These are phyloP conservation scores for Euproctis similis DNA, from an alignment of 2,888 invertebrate genomes.

Conservation along the genomic window DNA sequence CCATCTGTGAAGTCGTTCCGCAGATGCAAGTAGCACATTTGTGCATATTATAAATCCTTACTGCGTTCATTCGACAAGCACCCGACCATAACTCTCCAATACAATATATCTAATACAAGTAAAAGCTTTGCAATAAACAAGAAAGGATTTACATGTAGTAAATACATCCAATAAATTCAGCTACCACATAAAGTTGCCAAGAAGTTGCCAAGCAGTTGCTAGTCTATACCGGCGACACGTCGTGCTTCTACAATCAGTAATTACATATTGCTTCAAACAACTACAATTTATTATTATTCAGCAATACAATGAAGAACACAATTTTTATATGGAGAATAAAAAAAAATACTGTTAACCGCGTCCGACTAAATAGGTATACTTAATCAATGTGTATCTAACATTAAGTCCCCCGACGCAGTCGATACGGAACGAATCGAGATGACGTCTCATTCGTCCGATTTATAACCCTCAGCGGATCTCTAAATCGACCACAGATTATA, in stretches of 20 bases:
- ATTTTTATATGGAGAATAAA: slow-evolving; percentile 27
- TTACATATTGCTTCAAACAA: slow-evolving; percentile 3
- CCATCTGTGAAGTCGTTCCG: no score
- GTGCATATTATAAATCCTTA: no score
- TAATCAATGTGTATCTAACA: slow-evolving; percentile 61
- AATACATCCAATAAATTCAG: slow-evolving; percentile 15
- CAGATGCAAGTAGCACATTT: no score
- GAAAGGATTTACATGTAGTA: slow-evolving; percentile 17
- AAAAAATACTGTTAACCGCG: slow-evolving; percentile 41
- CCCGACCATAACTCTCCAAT: slow-evolving; percentile 6
- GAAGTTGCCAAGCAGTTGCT: no score
- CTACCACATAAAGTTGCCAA: slow-evolving; percentile 8
- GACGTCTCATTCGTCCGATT: slow-evolving; percentile 72
- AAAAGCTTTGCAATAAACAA: slow-evolving; percentile 18
- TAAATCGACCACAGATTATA: slow-evolving; percentile 27
- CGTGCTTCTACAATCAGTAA: slow-evolving; percentile 8
- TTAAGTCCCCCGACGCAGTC: slow-evolving; percentile 53
- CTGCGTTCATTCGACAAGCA: no score
- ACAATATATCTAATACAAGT: slow-evolving; percentile 9
- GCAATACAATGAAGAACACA: slow-evolving; percentile 16
- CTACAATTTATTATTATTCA: slow-evolving; percentile 10
- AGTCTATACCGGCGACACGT: slow-evolving; percentile 7
- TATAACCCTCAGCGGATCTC: slow-evolving; percentile 40
- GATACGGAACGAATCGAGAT: slow-evolving; percentile 66
- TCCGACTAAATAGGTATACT: slow-evolving; percentile 59